Percentiles rank a stretch among this genome's conserved stretches.
Conservation (phyloP, 2,113 vertebrate species). For the Nanorana parkeri region DNA sequence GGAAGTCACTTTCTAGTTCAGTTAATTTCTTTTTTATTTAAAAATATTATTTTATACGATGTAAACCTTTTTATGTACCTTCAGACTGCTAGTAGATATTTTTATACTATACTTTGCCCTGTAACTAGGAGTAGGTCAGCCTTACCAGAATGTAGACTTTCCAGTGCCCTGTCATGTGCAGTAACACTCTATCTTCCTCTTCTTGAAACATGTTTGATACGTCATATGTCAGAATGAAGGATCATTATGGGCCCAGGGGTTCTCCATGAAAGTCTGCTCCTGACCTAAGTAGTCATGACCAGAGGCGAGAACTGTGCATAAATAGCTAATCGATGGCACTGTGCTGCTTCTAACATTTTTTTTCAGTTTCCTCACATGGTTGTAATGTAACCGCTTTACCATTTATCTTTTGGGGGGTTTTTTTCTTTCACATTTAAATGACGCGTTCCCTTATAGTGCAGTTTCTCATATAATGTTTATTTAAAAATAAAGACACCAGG, state of each 20-base stretch:
- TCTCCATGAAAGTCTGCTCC: conserved; percentile 11
- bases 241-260: conserved; percentile 21
- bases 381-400: not conserved
- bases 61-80: too few species aligned
- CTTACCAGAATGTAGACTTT: too few species aligned
- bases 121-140: too few species aligned
- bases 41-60: too few species aligned
- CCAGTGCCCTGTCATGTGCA: not conserved
- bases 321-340: conserved; percentile 4
- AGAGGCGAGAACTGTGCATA: conserved; percentile 2
- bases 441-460: too few species aligned
- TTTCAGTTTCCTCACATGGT: not conserved
- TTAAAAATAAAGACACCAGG: too few species aligned
- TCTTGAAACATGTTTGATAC: conserved; percentile 14
- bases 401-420: conserved; percentile 1
- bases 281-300: conserved; percentile 21
- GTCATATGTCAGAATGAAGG: conserved; percentile 1
- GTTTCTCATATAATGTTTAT: too few species aligned
- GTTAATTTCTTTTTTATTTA: too few species aligned
- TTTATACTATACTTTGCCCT: too few species aligned
- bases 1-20: too few species aligned
- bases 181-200: conserved; percentile 13
- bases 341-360: not conserved
- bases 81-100: too few species aligned
- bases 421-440: too few species aligned